Percentiles rank a stretch among this genome's conserved stretches.
These are phyloP conservation scores for Petaurus breviceps DNA, from an alignment of 2,113 vertebrate genomes.

Conservation along the genomic window DNA sequence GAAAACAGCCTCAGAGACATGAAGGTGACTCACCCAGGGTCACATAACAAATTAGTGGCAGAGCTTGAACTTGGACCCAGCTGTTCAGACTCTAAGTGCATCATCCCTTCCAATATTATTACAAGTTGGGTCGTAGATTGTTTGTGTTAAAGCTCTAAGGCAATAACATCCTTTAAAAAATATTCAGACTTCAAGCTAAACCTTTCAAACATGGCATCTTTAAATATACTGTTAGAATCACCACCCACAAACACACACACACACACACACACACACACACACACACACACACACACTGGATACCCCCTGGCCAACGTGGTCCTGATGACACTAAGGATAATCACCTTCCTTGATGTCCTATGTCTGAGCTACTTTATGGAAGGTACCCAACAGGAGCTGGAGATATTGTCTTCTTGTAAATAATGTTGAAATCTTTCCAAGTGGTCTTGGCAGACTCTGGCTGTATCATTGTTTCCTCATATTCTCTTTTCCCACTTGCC, in stretches of 20 bases:
- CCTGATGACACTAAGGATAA: not conserved
- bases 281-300: not conserved
- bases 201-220: not conserved
- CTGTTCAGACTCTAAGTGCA: not conserved
- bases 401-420: not conserved
- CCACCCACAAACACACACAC: not conserved
- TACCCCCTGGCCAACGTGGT: not conserved
- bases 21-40: not conserved
- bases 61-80: not conserved
- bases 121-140: not conserved
- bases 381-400: not conserved
- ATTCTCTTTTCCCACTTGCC: not conserved
- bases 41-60: not conserved
- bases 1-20: not conserved
- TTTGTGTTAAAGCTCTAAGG: not conserved
- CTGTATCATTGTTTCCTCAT: not conserved
- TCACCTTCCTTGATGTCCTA: not conserved
- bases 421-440: not conserved
- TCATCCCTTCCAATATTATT: not conserved
- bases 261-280: not conserved
- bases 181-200: not conserved
- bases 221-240: not conserved
- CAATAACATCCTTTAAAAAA: not conserved
- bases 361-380: not conserved
- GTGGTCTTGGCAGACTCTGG: not conserved